These are phyloP conservation scores for Sphaerophoria taeniata DNA, from an alignment of 2,888 invertebrate genomes.

Conservation along the genomic window DNA sequence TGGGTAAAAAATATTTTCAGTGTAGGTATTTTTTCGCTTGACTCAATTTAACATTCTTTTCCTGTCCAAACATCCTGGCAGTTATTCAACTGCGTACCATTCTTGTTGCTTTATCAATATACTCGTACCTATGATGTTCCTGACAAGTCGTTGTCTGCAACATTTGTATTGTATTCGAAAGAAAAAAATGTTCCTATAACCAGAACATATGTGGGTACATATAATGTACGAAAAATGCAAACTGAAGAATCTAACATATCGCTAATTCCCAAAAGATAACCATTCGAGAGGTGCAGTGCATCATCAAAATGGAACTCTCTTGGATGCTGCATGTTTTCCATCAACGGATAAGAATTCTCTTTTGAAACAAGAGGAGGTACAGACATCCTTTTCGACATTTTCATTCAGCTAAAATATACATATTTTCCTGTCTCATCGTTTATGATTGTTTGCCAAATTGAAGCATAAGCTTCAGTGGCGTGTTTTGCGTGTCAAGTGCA, in stretches of 20 bases:
- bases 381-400: conserved; percentile 20
- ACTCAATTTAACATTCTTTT: conserved; percentile 30
- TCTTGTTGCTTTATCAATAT: neutral
- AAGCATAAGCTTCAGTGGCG: neutral
- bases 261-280: conserved; percentile 36
- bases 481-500: neutral
- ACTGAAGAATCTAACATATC: neutral
- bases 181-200: neutral
- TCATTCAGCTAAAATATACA: neutral
- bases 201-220: neutral
- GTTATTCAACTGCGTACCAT: neutral
- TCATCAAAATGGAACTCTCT: neutral
- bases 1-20: neutral
- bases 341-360: neutral
- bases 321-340: neutral
- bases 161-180: neutral
- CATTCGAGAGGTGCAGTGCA: neutral
- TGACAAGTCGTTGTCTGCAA: neutral
- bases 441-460: neutral
- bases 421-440: conserved; percentile 18
- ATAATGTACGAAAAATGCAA: conserved; percentile 3
- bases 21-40: conserved; percentile 5
- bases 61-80: neutral
- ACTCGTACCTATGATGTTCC: neutral
- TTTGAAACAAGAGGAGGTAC: conserved; percentile 18